Base-by-base conservation (phyloP, 92 coral and sea anemone genomes). In the Parazoanthus darwini region DNA sequence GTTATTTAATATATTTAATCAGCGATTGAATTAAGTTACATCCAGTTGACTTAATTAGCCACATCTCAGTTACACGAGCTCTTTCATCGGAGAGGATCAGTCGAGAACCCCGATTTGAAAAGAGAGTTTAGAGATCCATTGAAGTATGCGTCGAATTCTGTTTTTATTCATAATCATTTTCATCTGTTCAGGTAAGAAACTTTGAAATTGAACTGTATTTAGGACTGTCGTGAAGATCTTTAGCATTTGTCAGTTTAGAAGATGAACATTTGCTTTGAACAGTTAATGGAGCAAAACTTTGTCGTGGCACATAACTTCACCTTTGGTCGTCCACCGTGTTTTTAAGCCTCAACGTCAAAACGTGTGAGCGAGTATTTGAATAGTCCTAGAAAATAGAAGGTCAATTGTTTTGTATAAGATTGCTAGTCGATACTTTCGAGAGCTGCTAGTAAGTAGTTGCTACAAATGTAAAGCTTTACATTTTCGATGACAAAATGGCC, bases 1-100 rank as follows among this genome's bases (percentile, higher is more conserved):
- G 87, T 70, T 84, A 84, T 84, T 84, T 84, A 84, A 84, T 84
- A 84, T 70, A 84, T 71, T 84, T 70, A 84, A 84, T 84, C 87
- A 84, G 87, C 87, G 78, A 71, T 54, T 84, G 87, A 72, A 84
- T 84, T 84, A 84, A 48, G 87, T 84, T 84, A 70, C 87, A 43
- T 84, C 33, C 87, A 73, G 87, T 72, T 68, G 79, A 84, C 87
- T 70, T 78, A 71, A 84, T 84, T 84, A 84, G 36, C n/a, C 43
- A 72, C 38, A 44, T 84, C 87, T 84, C 87, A 68, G 87, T 84
- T 84, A 84, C 87, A 1, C 5, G 33, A 37, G 66, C 14, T 66
- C 77, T 29, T 65, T 66, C 58, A 39, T 6, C 44, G 73, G 44
- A 9, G 78, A 20, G n/a, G 76, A 25, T 22, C 22, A 46, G 38